These are phyloP conservation scores for Cyphomyrus discorhynchus DNA, from an alignment of 2,113 vertebrate genomes.

Conservation along the genomic window DNA sequence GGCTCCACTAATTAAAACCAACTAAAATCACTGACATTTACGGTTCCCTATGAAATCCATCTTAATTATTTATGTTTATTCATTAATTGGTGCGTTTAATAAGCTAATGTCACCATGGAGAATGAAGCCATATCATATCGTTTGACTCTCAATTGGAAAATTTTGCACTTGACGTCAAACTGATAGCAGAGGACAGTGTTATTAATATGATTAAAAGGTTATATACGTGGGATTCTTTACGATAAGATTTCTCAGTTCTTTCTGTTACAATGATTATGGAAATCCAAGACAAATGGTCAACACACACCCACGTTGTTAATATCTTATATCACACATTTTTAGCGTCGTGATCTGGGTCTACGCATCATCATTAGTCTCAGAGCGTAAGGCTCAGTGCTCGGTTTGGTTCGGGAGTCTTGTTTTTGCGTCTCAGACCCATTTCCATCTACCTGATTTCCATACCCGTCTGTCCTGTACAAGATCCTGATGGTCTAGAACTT, in stretches of 20 bases:
- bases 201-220: background rate
- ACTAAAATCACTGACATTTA: constrained; percentile 16
- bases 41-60: constrained; percentile 11
- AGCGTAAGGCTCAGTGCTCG: background rate
- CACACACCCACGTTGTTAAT: background rate
- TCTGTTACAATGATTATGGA: background rate
- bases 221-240: background rate
- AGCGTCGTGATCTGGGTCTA: background rate
- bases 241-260: background rate
- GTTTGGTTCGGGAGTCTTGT: background rate
- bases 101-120: background rate
- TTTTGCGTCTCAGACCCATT: background rate
- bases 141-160: background rate
- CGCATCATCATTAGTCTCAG: background rate
- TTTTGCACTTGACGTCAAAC: background rate
- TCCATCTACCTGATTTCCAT: background rate
- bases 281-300: background rate
- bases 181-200: background rate
- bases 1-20: constrained; percentile 8
- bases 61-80: constrained; percentile 17
- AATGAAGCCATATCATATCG: background rate
- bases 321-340: background rate
- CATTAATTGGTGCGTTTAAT: constrained; percentile 9
- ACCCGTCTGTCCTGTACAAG: background rate
- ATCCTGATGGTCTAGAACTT: background rate